Conservation (phyloP, 2,797 vertebrate genomes). For the Hypotaenidia okinawae region DNA sequence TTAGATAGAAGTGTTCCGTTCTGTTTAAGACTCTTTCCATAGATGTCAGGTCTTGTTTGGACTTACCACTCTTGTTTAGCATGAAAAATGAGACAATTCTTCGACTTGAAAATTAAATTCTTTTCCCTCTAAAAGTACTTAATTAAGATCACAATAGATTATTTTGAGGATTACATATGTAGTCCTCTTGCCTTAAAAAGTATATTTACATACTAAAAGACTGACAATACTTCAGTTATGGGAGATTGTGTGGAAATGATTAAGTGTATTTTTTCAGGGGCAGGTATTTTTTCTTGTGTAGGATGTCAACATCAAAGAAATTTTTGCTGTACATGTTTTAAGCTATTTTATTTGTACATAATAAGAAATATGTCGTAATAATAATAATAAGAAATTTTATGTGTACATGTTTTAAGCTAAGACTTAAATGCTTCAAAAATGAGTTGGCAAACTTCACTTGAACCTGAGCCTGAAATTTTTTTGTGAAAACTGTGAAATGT, state of each 20-base stretch:
- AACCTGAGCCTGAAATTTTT: neutral
- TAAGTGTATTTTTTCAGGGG: neutral
- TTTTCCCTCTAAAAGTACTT: neutral
- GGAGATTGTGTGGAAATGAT: neutral
- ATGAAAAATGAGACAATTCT: neutral
- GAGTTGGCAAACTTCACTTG: neutral
- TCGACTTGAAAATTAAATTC: neutral
- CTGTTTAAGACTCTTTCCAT: neutral
- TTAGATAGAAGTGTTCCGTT: neutral
- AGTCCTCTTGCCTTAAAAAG: neutral
- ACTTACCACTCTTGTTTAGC: neutral
- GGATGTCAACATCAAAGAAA: fast-evolving
- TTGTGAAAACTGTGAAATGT: neutral
- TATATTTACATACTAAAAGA: neutral
- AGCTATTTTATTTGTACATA: neutral
- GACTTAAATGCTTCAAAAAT: neutral
- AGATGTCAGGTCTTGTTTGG: neutral
- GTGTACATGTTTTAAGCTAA: neutral
- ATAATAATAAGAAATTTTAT: neutral
- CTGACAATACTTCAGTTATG: neutral
- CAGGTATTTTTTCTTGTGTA: neutral
- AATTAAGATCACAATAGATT: neutral
- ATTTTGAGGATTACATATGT: neutral
- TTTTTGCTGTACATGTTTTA: neutral
- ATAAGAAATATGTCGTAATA: too few relatives aligned